A percentile compares a stretch with the other conserved stretches of the same genome.
These are phyloP conservation scores for Burhinus bistriatus DNA, from an alignment of 2,113 vertebrate genomes.

Conservation along the genomic window DNA sequence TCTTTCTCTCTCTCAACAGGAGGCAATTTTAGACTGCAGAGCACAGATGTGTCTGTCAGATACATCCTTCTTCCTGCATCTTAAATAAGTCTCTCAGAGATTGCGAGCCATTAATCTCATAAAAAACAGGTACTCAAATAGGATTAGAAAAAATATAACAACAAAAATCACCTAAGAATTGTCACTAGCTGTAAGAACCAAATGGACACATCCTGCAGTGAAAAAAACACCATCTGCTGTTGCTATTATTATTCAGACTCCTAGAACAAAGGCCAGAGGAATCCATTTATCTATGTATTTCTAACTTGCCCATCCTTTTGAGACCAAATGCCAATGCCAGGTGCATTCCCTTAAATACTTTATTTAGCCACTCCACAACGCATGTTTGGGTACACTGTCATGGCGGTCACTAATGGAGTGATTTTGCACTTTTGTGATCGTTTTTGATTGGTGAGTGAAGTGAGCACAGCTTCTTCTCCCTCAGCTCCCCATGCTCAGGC, in stretches of 20 bases:
- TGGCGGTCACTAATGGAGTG: neutral
- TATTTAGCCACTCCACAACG: neutral
- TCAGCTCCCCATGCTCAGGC: neutral
- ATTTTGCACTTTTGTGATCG: neutral
- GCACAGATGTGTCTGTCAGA: constrained; percentile 44
- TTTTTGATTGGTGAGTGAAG: neutral
- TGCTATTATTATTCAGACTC: neutral
- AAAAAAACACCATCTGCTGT: neutral
- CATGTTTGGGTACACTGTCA: neutral
- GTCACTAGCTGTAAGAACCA: neutral
- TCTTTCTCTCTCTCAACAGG: constrained; percentile 26
- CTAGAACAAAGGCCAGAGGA: neutral
- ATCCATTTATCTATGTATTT: neutral
- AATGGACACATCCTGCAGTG: constrained; percentile 23
- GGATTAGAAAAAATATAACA: constrained; percentile 9
- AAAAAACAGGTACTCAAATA: constrained; percentile 39
- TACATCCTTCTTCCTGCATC: constrained; percentile 38
- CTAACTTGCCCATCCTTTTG: neutral
- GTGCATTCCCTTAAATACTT: constrained; percentile 1
- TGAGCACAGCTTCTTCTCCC: neutral
- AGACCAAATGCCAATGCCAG: neutral
- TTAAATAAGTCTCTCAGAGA: constrained; percentile 35
- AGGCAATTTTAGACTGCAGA: constrained; percentile 39
- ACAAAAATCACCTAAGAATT: neutral
- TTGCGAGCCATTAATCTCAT: constrained; percentile 17